phyloP scores from a whole-genome alignment of 2,113 vertebrate genomes.

The Centrocercus urophasianus region DNA sequence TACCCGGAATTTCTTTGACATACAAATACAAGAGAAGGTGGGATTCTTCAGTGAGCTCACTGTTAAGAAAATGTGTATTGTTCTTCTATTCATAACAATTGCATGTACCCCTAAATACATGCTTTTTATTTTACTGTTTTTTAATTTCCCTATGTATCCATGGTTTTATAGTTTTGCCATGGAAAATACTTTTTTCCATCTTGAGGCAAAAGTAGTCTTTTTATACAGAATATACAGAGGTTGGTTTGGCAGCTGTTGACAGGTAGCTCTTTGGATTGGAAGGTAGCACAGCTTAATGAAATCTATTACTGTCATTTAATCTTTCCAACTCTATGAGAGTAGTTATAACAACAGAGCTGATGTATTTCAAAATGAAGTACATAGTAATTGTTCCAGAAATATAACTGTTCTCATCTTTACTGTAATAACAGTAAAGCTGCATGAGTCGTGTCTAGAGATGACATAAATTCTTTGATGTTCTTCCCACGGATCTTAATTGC shows the following conservation, averaged over 20 bases:
- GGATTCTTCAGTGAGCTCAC: not conserved
- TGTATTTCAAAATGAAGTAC: not conserved
- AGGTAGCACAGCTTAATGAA: not conserved
- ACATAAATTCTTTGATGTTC: not conserved
- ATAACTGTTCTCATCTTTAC: not conserved
- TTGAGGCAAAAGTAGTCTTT: not conserved
- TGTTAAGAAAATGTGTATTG: not conserved
- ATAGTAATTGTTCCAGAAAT: not conserved
- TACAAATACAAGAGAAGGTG: not conserved
- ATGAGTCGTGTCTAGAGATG: not conserved
- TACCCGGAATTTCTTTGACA: not conserved
- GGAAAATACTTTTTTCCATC: not conserved
- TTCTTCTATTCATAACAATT: not conserved
- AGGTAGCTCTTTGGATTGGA: not conserved
- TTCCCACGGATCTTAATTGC: conserved; percentile 1
- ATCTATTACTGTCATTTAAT: not conserved
- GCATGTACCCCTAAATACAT: not conserved
- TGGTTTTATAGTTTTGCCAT: not conserved
- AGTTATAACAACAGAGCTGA: not conserved
- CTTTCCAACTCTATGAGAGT: not conserved
- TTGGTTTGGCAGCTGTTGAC: not conserved
- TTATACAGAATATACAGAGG: not conserved
- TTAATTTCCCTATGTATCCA: not conserved
- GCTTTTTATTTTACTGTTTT: not conserved
- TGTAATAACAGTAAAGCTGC: not conserved